These are phyloP conservation scores for Sebastes taczanowskii DNA, from an alignment of 2,797 vertebrate genomes.

Conservation along the genomic window DNA sequence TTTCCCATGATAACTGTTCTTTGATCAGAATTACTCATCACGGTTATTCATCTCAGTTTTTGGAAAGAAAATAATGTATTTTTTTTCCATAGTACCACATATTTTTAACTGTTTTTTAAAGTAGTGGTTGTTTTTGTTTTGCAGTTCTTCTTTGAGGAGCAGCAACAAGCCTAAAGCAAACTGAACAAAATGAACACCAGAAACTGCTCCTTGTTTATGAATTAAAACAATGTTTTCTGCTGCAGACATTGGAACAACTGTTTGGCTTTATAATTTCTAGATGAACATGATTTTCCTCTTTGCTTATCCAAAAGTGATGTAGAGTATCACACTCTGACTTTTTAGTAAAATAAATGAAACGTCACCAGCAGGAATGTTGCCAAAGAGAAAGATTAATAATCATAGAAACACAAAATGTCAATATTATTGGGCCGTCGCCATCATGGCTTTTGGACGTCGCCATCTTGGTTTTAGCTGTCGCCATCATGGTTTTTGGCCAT, in stretches of 20 bases:
- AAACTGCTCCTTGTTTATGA: background rate
- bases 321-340: background rate
- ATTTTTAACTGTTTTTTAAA: background rate
- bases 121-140: background rate
- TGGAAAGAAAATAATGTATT: background rate
- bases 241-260: background rate
- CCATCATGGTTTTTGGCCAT: fast-evolving
- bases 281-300: background rate
- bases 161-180: background rate
- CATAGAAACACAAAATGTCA: background rate
- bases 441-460: too few species aligned
- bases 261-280: fast-evolving
- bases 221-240: background rate
- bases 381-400: background rate
- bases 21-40: background rate
- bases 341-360: background rate
- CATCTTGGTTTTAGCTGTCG: fast-evolving
- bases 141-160: background rate
- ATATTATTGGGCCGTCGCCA: background rate
- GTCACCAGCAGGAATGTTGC: background rate
- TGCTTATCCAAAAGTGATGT: background rate
- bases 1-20: background rate
- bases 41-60: background rate
- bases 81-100: background rate
- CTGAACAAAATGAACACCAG: background rate